Percentiles rank a stretch among this genome's conserved stretches.
Evolutionary conservation across 2,888 invertebrate genomes (phyloP).

Genomic region (Hirtodrosophila trivittata): DNA sequence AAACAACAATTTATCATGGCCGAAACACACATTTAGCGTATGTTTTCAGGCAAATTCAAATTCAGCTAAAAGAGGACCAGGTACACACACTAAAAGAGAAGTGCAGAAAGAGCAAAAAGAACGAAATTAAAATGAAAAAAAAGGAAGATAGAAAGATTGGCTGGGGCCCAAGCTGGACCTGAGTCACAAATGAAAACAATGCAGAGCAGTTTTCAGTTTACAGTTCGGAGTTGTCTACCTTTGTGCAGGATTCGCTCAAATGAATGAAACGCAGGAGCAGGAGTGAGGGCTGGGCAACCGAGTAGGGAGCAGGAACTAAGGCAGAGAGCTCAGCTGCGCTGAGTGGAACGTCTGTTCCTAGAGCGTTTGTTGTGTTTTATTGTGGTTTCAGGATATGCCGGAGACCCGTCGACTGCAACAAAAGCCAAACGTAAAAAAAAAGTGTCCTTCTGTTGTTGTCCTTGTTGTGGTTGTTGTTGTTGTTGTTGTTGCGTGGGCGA

Average conservation of each 20-base stretch:
- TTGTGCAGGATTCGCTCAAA: conserved; percentile 58
- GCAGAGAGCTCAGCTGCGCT: conserved; percentile 66
- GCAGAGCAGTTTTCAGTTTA: conserved; percentile 56
- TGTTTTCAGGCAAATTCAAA: conserved; percentile 69
- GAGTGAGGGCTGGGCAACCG: conserved; percentile 1
- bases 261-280: conserved; percentile 54
- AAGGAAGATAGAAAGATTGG: conserved; percentile 32
- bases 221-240: conserved; percentile 60
- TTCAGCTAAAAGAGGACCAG: conserved; percentile 47
- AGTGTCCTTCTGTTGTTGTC: conserved; percentile 58
- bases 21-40: conserved; percentile 71
- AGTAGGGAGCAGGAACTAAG: conserved; percentile 3
- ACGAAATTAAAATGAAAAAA: conserved; percentile 18
- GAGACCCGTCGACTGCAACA: conserved; percentile 48
- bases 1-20: conserved; percentile 65
- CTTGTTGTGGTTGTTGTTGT: conserved; percentile 21
- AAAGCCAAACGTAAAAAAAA: conserved; percentile 65
- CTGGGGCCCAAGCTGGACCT: conserved; percentile 29
- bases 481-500: conserved; percentile 73
- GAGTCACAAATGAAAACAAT: conserved; percentile 72
- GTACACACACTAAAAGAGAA: conserved; percentile 25
- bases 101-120: conserved; percentile 10
- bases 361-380: conserved; percentile 56
- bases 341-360: conserved; percentile 77
- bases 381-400: conserved; percentile 42